Evolutionary conservation across 1,140 invertebrate species (phyloP), one percentile per base, ranked within the genome.

Genomic region (Hermatobates lingyangjiaoensis): DNA sequence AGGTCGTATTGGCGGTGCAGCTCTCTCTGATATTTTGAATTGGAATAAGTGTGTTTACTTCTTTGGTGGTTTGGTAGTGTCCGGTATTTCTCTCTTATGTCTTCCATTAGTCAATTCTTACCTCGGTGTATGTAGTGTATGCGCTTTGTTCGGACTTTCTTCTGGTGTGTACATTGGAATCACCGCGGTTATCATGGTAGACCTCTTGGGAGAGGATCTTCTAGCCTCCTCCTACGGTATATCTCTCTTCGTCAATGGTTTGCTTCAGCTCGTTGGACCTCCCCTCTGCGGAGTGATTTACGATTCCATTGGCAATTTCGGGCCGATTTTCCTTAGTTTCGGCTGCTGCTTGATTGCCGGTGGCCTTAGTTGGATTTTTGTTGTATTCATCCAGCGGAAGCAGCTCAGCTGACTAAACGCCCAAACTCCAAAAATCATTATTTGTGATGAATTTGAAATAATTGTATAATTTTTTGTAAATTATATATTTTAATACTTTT

Each of bases 161-260:
- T 86, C 84, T 0, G 84, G 85, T n/a, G 74, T 80, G n/a, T 87
- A 87, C 61, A 80, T 86, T 0, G 85, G 85, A 15, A 77, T 87
- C 1, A 87, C 83, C 1, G 83, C 84, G 1, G 77, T 87, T 25
- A 82, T 87, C 0, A 84, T 87, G 80, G 82, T 83, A 0, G 83
- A 87, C 63, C 79, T 86, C 75, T 61, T 89, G 1, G 85, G 85
- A 0, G 77, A 79, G 1, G 84, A 89, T 56, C 70, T 80, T n/a
- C 61, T 89, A 2, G 83, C 83, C 48, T 85, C 82, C 0, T 84
- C 83, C 0, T 88, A 87, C 58, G 84, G 84, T 3, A 84, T 89
- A 25, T 84, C 82, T 52, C 66, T 89, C 3, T 87, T 87, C 58
- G 74, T 87, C 4, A 87, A 87, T 61, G 85, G 84, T 1, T 71